phyloP scores from a whole-genome alignment of 2,113 vertebrate genomes.

The Laterallus jamaicensis region DNA sequence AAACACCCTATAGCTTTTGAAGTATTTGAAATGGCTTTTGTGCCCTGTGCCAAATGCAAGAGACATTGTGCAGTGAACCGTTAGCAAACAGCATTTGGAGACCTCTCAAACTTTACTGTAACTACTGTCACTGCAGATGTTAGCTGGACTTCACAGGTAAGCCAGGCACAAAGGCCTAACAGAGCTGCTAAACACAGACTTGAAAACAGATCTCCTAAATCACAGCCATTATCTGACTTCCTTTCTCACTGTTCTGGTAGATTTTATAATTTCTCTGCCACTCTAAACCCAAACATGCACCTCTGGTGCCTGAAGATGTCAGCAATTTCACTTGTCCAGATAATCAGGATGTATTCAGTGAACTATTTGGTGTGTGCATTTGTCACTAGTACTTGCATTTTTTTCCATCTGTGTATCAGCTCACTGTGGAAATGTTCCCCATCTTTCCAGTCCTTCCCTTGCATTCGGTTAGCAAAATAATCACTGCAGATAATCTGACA shows the following conservation, averaged over 20 bases:
- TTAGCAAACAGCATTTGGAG: not conserved
- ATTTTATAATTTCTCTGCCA: not conserved
- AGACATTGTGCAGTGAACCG: not conserved
- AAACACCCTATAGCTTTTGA: not conserved
- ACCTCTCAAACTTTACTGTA: not conserved
- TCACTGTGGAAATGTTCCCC: not conserved
- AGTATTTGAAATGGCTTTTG: not conserved
- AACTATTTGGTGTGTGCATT: not conserved
- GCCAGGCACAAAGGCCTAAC: not conserved
- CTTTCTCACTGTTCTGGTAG: not conserved
- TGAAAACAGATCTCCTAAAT: not conserved
- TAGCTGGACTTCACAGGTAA: not conserved
- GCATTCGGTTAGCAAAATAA: not conserved
- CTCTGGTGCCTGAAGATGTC: not conserved
- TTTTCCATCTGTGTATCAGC: not conserved
- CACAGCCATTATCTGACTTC: not conserved
- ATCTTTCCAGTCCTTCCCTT: not conserved
- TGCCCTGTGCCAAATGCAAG: not conserved
- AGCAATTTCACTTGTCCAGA: not conserved
- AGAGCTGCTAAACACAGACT: not conserved
- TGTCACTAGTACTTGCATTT: not conserved
- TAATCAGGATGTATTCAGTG: not conserved
- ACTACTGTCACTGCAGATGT: not conserved
- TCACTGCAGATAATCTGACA: not conserved
- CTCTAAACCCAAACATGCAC: not conserved